Evolutionary conservation across 1,140 invertebrate species (phyloP).

Genomic region (Caenorhabditis inopinata): DNA sequence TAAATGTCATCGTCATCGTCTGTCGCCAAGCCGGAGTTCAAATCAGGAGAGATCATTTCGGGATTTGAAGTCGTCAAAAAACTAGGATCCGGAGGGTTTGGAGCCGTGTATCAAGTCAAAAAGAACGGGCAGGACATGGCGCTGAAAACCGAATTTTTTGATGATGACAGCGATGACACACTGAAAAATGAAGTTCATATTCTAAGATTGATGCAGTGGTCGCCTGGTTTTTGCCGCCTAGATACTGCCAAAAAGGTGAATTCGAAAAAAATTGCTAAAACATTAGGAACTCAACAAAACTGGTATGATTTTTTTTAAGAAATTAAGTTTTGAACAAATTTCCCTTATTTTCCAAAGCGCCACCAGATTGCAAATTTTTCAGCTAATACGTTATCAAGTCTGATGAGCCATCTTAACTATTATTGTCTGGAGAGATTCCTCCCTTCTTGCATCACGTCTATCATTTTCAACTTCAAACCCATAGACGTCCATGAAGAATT

Average conservation of each 20-base stretch:
- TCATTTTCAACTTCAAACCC: too few relatives aligned
- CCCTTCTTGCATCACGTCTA: too few relatives aligned
- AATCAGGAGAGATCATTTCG: not conserved
- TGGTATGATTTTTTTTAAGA: too few relatives aligned
- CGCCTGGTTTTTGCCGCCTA: conserved; percentile 38
- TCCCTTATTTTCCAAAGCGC: too few relatives aligned
- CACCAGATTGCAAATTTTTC: too few relatives aligned
- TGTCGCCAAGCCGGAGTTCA: conserved; percentile 8
- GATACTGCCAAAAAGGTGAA: not conserved
- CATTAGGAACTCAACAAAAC: too few relatives aligned
- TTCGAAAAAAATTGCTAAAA: not conserved
- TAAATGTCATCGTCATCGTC: conserved; percentile 35
- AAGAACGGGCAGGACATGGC: conserved; percentile 25
- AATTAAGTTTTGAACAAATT: too few relatives aligned
- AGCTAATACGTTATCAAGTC: too few relatives aligned
- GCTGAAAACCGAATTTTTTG: conserved; percentile 39
- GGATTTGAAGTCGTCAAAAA: conserved; percentile 1
- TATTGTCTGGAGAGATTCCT: too few relatives aligned
- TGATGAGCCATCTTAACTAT: too few relatives aligned
- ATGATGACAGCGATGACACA: not conserved
- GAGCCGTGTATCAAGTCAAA: conserved; percentile 38
- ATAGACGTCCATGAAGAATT: too few relatives aligned
- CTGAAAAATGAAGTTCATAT: conserved; percentile 35
- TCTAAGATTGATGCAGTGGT: conserved; percentile 39
- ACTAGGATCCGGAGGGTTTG: conserved; percentile 42